Evolutionary conservation across 2,797 vertebrate genomes (phyloP).

Genomic region (Mormyrops boulengeri): DNA sequence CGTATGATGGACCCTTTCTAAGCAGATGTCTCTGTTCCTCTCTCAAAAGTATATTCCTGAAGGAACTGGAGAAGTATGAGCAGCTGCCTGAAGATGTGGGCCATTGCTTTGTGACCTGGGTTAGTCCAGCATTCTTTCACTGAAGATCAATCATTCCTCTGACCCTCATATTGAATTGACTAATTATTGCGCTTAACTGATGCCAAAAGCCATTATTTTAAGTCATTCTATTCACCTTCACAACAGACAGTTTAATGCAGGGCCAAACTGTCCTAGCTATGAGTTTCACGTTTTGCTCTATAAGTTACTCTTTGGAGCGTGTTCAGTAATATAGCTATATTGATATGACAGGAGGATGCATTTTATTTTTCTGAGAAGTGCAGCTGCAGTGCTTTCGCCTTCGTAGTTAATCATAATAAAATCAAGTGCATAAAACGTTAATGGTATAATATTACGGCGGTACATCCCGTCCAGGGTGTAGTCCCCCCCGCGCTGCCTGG

Average conservation of each 20-base stretch:
- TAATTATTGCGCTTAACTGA: not conserved
- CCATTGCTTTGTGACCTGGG: constrained; percentile 98
- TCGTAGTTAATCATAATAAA: not conserved
- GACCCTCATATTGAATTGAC: not conserved
- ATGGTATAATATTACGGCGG: not conserved
- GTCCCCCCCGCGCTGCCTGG: not conserved
- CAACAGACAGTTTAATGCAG: not conserved
- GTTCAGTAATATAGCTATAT: not conserved
- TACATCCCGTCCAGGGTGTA: not conserved
- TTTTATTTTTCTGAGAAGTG: not conserved
- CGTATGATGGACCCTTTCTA: not conserved
- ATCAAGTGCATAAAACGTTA: not conserved
- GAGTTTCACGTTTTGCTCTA: not conserved
- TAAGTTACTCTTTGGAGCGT: not conserved
- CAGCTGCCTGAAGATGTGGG: constrained; percentile 96
- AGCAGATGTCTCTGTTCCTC: not conserved
- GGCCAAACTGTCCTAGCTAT: not conserved
- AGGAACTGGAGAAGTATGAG: constrained; percentile 97
- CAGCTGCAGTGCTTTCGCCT: not conserved
- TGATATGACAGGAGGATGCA: not conserved
- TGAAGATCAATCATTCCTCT: not conserved
- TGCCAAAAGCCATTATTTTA: not conserved
- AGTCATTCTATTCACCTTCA: not conserved
- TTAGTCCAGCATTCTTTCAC: constrained; percentile 45
- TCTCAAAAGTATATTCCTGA: constrained; percentile 82